Evolutionary conservation across 1,140 invertebrate genomes (phyloP), one percentile per base, ranked within the genome.

Genomic region (Chymomyza costata): DNA sequence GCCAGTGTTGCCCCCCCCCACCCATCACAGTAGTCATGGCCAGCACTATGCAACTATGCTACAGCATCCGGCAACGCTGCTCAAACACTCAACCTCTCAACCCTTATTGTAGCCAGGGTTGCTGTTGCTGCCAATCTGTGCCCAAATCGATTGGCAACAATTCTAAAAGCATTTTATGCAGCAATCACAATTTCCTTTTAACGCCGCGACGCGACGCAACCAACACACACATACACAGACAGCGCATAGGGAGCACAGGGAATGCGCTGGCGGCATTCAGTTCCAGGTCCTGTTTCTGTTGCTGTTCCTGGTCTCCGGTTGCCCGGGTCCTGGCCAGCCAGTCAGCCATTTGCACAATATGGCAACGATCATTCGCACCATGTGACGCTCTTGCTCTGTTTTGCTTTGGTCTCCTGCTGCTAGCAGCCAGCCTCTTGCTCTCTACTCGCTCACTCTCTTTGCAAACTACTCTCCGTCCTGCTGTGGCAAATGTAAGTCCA

Each of bases 161-260:
- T 76, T 76, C 66, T 80, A 67, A 78, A 80, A 78, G 73, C 73
- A 67, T 78, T 78, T 78, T 76, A 76, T 78, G 73, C 66, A 80
- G 62, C 73, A 78, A 67, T 78, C 73, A 66, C 71, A 67, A 80
- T 78, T 73, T 78, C 71, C 71, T 80, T 78, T 78, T 78, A 80
- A 53, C 71, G 58, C 66, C 32, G 13, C 21, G 21, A 25, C 21
- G 32, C 32, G 13, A 34, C 53, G 51, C 66, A 53, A 40, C 41
- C 47, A 66, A 57, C 53, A 50, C 45, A 14, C 19, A 48, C 32
- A 48, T 7, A 40, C 21, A 46, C 19, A 63, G 41, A 49, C 13
- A 25, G 45, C 31, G 31, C 45, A 47, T 19, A 35, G 17, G 32
- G 32, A 37, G 45, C n/a, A n/a, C n/a, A n/a, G n/a, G n/a, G n/a